Evolutionary conservation across 2,113 vertebrate species (phyloP), one percentile per base, ranked within the genome.

Genomic region (Lepisosteus osseus): DNA sequence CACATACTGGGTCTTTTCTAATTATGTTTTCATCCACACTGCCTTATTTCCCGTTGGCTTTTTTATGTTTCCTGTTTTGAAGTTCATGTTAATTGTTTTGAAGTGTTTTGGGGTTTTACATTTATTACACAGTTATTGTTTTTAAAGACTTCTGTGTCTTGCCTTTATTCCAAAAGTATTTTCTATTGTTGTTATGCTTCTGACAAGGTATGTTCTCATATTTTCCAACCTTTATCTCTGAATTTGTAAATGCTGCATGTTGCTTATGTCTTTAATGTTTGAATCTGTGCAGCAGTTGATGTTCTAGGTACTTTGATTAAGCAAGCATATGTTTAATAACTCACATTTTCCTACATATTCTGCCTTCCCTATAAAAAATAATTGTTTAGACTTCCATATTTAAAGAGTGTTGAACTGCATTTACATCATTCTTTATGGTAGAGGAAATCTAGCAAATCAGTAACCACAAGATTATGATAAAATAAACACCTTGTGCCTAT

Each of bases 51-150:
- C 85, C 86, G 29, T 80, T 85, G 79, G 75, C 9, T 56, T 61
- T 81, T 68, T 73, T 71, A 79, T 51, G 83, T 84, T 87, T 90
- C 86, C 87, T 88, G 84, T 88, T 76, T 87, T 83, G 77, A 79
- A 80, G 74, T 82, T 68, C 73, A 62, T 68, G 64, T 71, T 59
- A 57, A 13, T 45, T 61, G 64, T 57, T 79, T 70, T 83, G 80
- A 81, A 84, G 79, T 78, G 77, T 42, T 64, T 13, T 14, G 56
- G 29, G 29, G 65, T 14, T 1, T 8, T 51, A 67, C 42, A 0
- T 55, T 43, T 73, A 61, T 75, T 65, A 67, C 55, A 72, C 44
- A 57, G 56, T 54, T 47, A 68, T 71, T 29, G 29, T 57, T 29
- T 9, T 51, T 51, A 51, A 51, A 6, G 9, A 6, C 47, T 51